Conservation (phyloP, 2,113 vertebrate genomes). For the Leucopsar rothschildi region DNA sequence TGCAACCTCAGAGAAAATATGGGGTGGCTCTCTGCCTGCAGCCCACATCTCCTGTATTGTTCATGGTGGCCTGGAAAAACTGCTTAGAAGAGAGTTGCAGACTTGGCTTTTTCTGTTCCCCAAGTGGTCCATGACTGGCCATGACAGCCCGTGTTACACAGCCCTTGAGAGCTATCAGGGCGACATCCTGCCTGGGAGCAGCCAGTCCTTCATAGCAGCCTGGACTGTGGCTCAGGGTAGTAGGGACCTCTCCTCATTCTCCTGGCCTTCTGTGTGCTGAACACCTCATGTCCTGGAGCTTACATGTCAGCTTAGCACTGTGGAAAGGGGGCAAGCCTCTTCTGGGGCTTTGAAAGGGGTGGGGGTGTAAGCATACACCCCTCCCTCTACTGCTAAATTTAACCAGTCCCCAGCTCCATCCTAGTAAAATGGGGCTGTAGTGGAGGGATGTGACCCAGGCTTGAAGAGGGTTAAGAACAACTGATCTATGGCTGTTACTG, state of each 20-base stretch:
- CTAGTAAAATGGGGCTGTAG: not conserved
- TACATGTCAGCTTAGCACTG: not conserved
- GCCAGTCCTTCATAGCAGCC: not conserved
- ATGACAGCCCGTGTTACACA: rapidly evolving
- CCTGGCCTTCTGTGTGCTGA: not conserved
- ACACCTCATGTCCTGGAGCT: not conserved
- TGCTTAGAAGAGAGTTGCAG: not conserved
- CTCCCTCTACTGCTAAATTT: not conserved
- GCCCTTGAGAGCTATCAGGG: not conserved
- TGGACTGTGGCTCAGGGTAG: not conserved
- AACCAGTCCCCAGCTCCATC: not conserved
- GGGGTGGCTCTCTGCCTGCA: not conserved
- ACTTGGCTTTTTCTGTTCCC: not conserved
- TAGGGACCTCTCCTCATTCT: not conserved
- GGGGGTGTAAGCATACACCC: not conserved
- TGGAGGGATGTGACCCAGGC: not conserved
- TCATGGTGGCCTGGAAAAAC: not conserved
- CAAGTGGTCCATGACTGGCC: not conserved
- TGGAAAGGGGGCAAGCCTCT: not conserved
- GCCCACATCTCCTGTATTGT: not conserved
- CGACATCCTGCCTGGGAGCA: not conserved
- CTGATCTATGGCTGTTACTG: not conserved
- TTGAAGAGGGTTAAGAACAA: not conserved
- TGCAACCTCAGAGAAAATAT: not conserved
- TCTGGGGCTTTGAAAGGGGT: not conserved